phyloP scores from a whole-genome alignment of 2,113 vertebrate genomes.

The Amblyornis subalaris region DNA sequence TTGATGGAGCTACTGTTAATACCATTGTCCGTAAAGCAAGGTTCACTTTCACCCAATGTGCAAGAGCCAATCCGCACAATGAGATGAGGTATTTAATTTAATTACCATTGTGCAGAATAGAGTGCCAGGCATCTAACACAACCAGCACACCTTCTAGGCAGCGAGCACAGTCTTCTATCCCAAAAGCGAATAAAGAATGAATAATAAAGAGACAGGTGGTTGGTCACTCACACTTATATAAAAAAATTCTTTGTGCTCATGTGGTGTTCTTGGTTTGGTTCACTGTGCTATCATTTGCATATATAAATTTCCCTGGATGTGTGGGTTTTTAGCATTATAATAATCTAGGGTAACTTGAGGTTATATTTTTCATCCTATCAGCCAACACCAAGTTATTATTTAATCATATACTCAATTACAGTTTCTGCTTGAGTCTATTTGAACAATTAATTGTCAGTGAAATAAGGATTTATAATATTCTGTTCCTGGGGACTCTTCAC shows the following conservation, averaged over 20 bases:
- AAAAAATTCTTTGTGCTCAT: rapidly evolving
- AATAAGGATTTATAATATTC: background rate
- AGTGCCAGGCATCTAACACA: background rate
- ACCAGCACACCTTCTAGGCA: background rate
- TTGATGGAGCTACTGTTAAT: background rate
- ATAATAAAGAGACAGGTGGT: background rate
- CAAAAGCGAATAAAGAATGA: background rate
- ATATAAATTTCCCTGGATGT: background rate
- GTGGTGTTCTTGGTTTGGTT: background rate
- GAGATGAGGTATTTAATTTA: background rate
- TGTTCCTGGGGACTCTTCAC: background rate
- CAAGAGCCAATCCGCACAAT: background rate
- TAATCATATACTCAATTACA: background rate
- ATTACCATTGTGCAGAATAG: background rate
- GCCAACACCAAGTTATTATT: background rate
- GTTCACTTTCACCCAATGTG: background rate
- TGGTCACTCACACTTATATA: background rate
- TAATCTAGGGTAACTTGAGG: background rate
- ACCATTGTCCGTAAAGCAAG: background rate
- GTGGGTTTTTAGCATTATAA: background rate
- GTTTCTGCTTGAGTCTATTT: background rate
- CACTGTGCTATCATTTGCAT: background rate
- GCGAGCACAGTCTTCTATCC: background rate
- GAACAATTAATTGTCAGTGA: background rate
- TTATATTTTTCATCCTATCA: background rate